Evolutionary conservation across 2,797 vertebrate species (phyloP), one percentile per base, ranked within the genome.

Genomic region (Sebastiscus albofasciatus): DNA sequence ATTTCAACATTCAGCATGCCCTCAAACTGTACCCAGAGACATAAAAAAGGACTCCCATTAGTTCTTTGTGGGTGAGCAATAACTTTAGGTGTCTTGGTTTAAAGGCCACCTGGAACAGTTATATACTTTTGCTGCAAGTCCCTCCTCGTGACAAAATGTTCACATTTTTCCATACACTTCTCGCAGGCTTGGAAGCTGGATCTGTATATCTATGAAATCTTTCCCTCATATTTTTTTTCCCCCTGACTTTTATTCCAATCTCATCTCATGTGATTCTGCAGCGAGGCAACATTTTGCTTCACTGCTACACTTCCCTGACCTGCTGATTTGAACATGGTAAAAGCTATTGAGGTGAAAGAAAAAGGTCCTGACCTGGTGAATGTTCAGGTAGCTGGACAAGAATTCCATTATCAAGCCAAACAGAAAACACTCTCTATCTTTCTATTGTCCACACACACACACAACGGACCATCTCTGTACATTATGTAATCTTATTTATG

Each of bases 241-340:
- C 3, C 59, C 66, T 8, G 31, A 73, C 59, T 69, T 71, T 34
- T 61, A 27, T 61, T 66, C 27, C 56, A 31, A 14, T 62, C n/a
- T 64, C 59, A 58, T 75, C 62, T 55, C 2, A 5, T 61, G 46
- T 56, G 58, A 34, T 22, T 42, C 20, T 9, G 39, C 54, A 14
- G 59, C 8, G 54, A 62, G 10, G 16, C n/a, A 67, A 64, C 67
- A 68, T 68, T 68, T 27, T 34, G 34, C 36, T 33, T 52, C 22
- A 5, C 13, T 3, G 24, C 49, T 36, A 14, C 59, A 64, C 54
- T 54, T 14, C 29, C 34, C 26, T 20, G 66, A 71, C 49, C 46
- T 58, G n/a, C 74, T 71, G 39, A 75, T 68, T 7, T 46, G 59
- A 67, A 74, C 79, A 70, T 61, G 61, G 36, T 62, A 60, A 67